Evolutionary conservation across 2,113 vertebrate genomes (phyloP).

Genomic region (Todiramphus chloris): DNA sequence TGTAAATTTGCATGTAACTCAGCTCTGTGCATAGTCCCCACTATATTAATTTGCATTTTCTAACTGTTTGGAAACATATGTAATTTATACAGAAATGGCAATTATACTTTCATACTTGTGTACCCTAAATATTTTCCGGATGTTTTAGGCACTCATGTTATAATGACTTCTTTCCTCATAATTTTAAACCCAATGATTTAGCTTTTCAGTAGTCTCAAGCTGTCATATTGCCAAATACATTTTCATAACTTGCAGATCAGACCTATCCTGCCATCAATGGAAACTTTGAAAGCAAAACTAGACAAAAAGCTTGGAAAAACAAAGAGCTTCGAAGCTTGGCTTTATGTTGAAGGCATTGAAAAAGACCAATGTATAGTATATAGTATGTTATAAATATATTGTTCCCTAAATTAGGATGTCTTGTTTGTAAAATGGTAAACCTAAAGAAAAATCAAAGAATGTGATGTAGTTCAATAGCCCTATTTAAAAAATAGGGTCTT

Average conservation of each 20-base stretch:
- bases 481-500: not conserved
- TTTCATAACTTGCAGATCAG: not conserved
- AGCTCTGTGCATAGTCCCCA: not conserved
- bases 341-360: not conserved
- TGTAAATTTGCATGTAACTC: not conserved
- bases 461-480: not conserved
- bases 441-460: not conserved
- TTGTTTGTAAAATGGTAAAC: not conserved
- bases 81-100: not conserved
- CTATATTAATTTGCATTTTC: not conserved
- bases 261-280: not conserved
- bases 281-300: not conserved
- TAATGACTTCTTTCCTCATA: not conserved
- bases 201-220: not conserved
- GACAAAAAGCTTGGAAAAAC: not conserved
- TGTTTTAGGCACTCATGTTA: not conserved
- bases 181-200: not conserved
- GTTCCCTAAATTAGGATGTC: not conserved
- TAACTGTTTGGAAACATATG: not conserved
- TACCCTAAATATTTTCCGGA: not conserved
- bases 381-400: not conserved
- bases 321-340: not conserved
- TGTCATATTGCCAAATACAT: not conserved
- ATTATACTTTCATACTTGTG: not conserved
- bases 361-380: not conserved